Conservation (phyloP, 2,888 invertebrate genomes). For the Allacma fusca region DNA sequence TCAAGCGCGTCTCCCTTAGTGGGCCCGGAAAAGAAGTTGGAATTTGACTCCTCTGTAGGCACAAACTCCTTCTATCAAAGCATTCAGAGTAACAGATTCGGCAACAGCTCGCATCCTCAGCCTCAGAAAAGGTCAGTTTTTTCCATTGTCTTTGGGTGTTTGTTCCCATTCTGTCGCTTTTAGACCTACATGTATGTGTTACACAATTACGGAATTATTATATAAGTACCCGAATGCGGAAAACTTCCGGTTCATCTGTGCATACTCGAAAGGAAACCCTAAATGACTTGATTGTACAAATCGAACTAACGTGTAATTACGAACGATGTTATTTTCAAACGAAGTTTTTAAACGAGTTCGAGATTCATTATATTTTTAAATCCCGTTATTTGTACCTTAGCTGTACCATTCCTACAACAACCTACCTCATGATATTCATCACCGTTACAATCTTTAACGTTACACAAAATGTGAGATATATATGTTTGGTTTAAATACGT, state of each 20-base stretch:
- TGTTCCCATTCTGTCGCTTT: conserved; percentile 58
- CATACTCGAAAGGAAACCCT: no score
- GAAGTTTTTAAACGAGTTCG: not conserved
- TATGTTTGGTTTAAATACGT: not conserved
- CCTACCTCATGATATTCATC: conserved; percentile 1
- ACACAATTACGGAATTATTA: no score
- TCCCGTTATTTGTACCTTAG: not conserved
- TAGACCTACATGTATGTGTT: not conserved
- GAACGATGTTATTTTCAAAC: not conserved
- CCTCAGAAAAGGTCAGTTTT: conserved; percentile 60
- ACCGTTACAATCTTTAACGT: not conserved
- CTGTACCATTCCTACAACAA: not conserved
- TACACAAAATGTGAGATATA: not conserved
- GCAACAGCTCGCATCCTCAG: conserved; percentile 45
- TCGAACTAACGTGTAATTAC: not conserved
- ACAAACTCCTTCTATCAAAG: conserved; percentile 40
- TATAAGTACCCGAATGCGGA: no score
- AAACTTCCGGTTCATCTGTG: no score
- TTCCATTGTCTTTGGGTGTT: conserved; percentile 54
- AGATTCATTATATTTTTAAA: not conserved
- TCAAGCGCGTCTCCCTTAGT: conserved; percentile 2
- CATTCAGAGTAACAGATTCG: conserved; percentile 48
- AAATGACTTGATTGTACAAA: not conserved
- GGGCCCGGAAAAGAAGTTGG: conserved; percentile 17
- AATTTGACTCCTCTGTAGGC: conserved; percentile 32